phyloP scores from a whole-genome alignment of 1,140 invertebrate genomes.

The Aphelenchoides fujianensis region DNA sequence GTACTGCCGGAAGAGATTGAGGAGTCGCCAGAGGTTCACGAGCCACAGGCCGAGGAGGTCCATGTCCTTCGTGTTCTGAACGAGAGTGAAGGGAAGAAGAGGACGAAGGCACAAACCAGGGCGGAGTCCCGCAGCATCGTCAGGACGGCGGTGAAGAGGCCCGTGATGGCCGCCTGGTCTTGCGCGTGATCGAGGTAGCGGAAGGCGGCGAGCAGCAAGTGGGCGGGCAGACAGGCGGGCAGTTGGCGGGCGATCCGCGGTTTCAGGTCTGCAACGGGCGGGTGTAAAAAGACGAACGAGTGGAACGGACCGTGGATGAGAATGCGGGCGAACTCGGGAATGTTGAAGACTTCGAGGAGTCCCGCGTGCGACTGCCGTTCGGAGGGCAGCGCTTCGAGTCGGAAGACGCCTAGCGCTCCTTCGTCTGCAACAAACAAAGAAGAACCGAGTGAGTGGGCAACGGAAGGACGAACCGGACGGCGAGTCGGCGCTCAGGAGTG shows the following conservation, averaged over 20 bases:
- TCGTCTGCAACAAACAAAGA: too few relatives aligned
- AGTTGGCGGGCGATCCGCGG: slow-evolving; percentile 49
- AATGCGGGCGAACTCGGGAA: slow-evolving; percentile 53
- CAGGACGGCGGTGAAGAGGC: slow-evolving; percentile 49
- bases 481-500: slow-evolving; percentile 18
- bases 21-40: slow-evolving; percentile 77
- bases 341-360: slow-evolving; percentile 50
- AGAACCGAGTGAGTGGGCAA: too few relatives aligned
- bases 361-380: slow-evolving; percentile 32
- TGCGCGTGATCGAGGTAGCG: slow-evolving; percentile 43
- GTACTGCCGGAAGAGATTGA: slow-evolving; percentile 91
- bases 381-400: slow-evolving; percentile 27
- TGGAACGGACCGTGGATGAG: slow-evolving; percentile 51
- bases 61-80: slow-evolving; percentile 63
- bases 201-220: slow-evolving; percentile 52
- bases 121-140: slow-evolving; percentile 39
- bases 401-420: too few relatives aligned
- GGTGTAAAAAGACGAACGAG: too few relatives aligned
- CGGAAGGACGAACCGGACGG: not conserved
- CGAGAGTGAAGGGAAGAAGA: not conserved
- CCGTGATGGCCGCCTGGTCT: slow-evolving; percentile 52
- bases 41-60: slow-evolving; percentile 85
- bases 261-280: too few relatives aligned
- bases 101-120: slow-evolving; percentile 8
- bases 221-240: slow-evolving; percentile 50